Evolutionary conservation across 1,140 invertebrate species (phyloP), one percentile per base, ranked within the genome.

Genomic region (Schlechtendalia chinensis): DNA sequence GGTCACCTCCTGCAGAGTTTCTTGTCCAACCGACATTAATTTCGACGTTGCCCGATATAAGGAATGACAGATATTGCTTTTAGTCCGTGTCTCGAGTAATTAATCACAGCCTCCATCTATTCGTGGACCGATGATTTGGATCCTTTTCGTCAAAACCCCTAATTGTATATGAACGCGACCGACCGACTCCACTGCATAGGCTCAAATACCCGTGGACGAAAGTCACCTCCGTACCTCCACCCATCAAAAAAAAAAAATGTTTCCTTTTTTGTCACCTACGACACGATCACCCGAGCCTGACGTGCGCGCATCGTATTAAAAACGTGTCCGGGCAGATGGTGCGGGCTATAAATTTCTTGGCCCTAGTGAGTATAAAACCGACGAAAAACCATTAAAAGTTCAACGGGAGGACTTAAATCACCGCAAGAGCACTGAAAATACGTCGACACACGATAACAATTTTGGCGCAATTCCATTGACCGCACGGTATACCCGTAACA

Each of bases 371-470:
- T 63, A 63, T 59, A 79, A 61, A 79, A 63, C 75, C 75, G 22
- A 39, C 22, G 75, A 45, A 79, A 79, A 61, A 79, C 75, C 75
- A 79, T 79, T 79, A 79, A 79, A 79, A 79, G 75, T 79, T 79
- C 24, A 79, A 50, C 75, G 75, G 75, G 32, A 45, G 58, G 75
- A 79, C 75, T 79, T 79, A 79, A 79, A 79, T 79, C 75, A 79
- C 75, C 54, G 58, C 53, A 29, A 27, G 53, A 39, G 39, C 53
- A 39, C 72, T 50, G 54, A 24, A 59, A 79, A 61, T 58, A 58
- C 75, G 75, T 61, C 56, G 75, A 79, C 75, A 61, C 74, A 79
- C 75, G 75, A 79, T 79, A 79, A 79, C 54, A 63, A 79, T 79
- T 79, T 79, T 79, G 75, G 75, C 54, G 58, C 75, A 27, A 63